phyloP scores from a whole-genome alignment of 2,888 invertebrate genomes.

The Noctua janthina region DNA sequence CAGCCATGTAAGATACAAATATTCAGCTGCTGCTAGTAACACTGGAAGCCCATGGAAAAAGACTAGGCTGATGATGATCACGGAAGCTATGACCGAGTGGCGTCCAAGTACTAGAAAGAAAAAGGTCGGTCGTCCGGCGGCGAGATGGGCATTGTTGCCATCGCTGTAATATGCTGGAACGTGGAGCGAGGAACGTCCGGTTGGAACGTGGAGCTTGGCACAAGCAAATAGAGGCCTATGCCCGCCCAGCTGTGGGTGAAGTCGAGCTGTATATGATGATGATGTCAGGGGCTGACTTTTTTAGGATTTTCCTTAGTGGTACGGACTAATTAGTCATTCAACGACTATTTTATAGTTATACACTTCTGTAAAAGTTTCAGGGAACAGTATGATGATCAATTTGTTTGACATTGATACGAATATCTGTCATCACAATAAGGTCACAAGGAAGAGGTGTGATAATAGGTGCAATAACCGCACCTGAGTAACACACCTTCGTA shows the following conservation, averaged over 20 bases:
- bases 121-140: neutral
- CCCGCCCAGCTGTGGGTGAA: neutral
- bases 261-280: neutral
- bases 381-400: neutral
- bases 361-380: neutral
- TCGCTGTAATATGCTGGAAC: neutral
- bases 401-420: constrained; percentile 10
- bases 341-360: neutral
- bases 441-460: constrained; percentile 10
- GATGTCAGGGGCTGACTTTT: neutral
- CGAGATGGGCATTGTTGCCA: neutral
- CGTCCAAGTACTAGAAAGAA: neutral
- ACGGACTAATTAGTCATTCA: neutral
- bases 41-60: neutral
- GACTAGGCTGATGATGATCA: neutral
- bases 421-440: constrained; percentile 13
- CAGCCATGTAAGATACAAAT: neutral
- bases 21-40: neutral
- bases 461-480: constrained; percentile 37
- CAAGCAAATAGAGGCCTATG: neutral
- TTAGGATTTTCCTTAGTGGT: neutral
- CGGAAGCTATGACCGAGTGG: neutral
- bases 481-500: constrained; percentile 25
- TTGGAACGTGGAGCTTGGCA: neutral
- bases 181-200: too few relatives aligned